Evolutionary conservation across 2,113 vertebrate genomes (phyloP).

Genomic region (Lutjanus erythropterus): DNA sequence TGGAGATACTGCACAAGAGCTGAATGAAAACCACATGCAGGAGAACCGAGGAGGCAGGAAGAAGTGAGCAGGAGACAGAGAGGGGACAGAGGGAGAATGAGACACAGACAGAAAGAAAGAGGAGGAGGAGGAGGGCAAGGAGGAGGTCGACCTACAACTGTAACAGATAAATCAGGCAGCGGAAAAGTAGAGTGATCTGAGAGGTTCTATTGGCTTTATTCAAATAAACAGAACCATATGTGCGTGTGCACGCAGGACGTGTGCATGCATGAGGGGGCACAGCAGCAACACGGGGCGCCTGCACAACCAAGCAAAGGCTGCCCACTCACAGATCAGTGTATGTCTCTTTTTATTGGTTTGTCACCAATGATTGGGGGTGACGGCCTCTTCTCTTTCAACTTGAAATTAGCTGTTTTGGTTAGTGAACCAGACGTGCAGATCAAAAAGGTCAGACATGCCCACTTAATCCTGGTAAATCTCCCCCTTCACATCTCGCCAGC

Average conservation of each 20-base stretch:
- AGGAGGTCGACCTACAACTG: constrained; percentile 56
- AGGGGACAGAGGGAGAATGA: constrained; percentile 9
- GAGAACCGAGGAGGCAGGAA: constrained; percentile 48
- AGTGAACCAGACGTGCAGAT: constrained; percentile 75
- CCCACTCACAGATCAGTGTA: constrained; percentile 37
- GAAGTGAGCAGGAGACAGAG: constrained; percentile 26
- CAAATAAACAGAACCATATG: constrained; percentile 76
- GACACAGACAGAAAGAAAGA: neutral
- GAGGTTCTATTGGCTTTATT: constrained; percentile 57
- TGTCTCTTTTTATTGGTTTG: constrained; percentile 48
- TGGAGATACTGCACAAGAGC: constrained; percentile 73
- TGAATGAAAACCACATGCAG: constrained; percentile 84
- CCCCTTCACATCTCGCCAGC: constrained; percentile 78
- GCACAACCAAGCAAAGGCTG: constrained; percentile 5
- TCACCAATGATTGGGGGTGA: constrained; percentile 64
- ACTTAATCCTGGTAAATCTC: constrained; percentile 82
- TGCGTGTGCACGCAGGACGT: neutral
- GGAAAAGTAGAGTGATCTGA: constrained; percentile 74
- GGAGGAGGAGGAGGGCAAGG: neutral
- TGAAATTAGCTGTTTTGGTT: constrained; percentile 83
- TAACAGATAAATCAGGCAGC: constrained; percentile 74
- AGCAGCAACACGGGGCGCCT: neutral
- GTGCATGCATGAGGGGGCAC: neutral
- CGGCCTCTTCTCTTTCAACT: constrained; percentile 76
- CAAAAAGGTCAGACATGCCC: constrained; percentile 84